Conservation (phyloP, 1,140 invertebrate species). For the Teleopsis dalmanni region DNA sequence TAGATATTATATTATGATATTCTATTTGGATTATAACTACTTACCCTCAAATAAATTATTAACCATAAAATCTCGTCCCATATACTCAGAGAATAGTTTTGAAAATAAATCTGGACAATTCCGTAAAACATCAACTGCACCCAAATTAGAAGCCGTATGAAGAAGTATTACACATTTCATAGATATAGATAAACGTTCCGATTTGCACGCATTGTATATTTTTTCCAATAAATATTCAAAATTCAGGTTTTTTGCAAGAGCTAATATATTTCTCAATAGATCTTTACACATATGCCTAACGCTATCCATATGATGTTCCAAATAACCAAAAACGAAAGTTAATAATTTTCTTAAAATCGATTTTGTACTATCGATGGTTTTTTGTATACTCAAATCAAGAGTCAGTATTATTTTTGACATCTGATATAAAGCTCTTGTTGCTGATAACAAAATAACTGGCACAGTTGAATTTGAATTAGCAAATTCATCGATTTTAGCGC, state of each 20-base stretch:
- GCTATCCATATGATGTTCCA: conserved; percentile 52
- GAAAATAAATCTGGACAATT: conserved; percentile 24
- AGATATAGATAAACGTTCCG: conserved; percentile 9
- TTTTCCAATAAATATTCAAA: conserved; percentile 17
- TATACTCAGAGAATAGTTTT: conserved; percentile 19
- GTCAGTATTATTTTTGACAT: conserved; percentile 13
- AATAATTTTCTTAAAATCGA: conserved; percentile 13
- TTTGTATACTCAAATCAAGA: conserved; percentile 10
- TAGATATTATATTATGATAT: too few species aligned
- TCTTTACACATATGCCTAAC: conserved; percentile 49
- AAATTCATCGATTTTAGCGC: conserved; percentile 14
- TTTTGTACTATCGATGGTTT: conserved; percentile 21
- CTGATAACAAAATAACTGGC: conserved; percentile 12
- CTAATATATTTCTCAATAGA: conserved; percentile 42
- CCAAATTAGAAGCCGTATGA: conserved; percentile 20
- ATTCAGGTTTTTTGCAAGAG: conserved; percentile 27
- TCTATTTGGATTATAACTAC: too few species aligned
- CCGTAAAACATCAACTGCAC: conserved; percentile 16
- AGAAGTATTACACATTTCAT: conserved; percentile 25
- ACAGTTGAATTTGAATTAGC: conserved; percentile 15
- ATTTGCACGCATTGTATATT: conserved; percentile 13
- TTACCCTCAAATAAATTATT: conserved; percentile 29
- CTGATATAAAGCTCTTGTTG: conserved; percentile 12
- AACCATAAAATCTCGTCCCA: conserved; percentile 30
- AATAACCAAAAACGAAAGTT: conserved; percentile 27